phyloP scores from a whole-genome alignment of 2,797 vertebrate species.

The Xenops minutus region DNA sequence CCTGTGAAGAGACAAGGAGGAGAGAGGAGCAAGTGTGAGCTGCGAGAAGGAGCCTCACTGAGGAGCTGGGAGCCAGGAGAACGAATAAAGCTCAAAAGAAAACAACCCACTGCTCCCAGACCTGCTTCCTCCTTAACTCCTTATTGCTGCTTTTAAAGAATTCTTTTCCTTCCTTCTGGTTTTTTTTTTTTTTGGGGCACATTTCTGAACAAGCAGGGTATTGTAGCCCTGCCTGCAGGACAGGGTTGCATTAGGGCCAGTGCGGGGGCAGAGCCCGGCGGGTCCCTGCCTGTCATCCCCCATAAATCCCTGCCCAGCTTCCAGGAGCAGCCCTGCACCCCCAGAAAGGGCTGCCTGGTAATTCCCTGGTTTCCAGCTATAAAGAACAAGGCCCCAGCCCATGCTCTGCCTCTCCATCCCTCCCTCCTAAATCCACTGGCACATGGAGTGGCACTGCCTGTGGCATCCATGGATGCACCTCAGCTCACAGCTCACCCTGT shows the following conservation, averaged over 20 bases:
- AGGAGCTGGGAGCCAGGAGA: not conserved
- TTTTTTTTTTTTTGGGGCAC: not conserved
- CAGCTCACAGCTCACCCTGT: no score
- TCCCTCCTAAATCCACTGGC: not conserved
- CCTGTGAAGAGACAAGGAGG: not conserved
- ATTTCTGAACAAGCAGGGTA: conserved; percentile 77
- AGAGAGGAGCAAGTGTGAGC: not conserved
- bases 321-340: not conserved
- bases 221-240: conserved; percentile 28
- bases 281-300: not conserved
- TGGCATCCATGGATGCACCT: not conserved
- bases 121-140: not conserved
- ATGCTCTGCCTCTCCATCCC: not conserved
- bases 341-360: conserved; percentile 27
- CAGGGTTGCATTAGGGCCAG: conserved; percentile 80
- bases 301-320: conserved; percentile 81
- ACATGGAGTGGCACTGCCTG: not conserved
- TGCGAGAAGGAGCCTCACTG: not conserved
- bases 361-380: conserved; percentile 25
- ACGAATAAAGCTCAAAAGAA: not conserved
- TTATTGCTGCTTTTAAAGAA: not conserved
- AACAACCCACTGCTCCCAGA: not conserved
- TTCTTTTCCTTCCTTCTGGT: not conserved
- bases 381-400: not conserved
- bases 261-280: conserved; percentile 77